Percentiles rank a stretch among this genome's conserved stretches.
Evolutionary conservation across 2,797 vertebrate species (phyloP).

Genomic region (Malurus splendens): DNA sequence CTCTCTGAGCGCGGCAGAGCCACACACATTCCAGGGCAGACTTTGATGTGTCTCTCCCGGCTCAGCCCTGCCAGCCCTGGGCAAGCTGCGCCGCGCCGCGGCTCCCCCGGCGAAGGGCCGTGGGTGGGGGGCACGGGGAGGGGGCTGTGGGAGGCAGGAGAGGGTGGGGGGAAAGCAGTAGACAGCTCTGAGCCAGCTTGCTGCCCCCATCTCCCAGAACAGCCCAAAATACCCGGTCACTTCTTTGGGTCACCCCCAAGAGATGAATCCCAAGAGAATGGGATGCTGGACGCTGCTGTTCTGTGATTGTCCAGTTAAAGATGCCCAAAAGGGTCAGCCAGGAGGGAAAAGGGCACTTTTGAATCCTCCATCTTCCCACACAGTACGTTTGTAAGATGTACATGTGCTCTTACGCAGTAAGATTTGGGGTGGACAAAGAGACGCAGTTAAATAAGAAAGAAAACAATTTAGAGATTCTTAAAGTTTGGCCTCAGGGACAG

Average conservation of each 20-base stretch:
- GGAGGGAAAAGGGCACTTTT: background rate
- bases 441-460: fast-evolving
- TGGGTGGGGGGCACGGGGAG: background rate
- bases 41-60: conserved; percentile 61
- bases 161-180: background rate
- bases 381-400: no score
- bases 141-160: background rate
- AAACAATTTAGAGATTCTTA: background rate
- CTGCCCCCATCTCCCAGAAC: fast-evolving
- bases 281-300: background rate
- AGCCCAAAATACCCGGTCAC: fast-evolving
- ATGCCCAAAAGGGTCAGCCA: background rate
- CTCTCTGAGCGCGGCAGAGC: conserved; percentile 24
- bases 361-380: background rate
- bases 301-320: background rate
- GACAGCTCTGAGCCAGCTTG: background rate
- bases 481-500: background rate
- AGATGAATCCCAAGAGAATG: background rate
- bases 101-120: background rate
- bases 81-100: conserved; percentile 17
- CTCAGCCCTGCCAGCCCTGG: conserved; percentile 2
- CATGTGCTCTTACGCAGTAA: no score
- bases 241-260: background rate
- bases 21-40: conserved; percentile 62
- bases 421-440: background rate